Evolutionary conservation across 2,888 invertebrate genomes (phyloP), one percentile per base, ranked within the genome.

Genomic region (Drosophila longiperda): DNA sequence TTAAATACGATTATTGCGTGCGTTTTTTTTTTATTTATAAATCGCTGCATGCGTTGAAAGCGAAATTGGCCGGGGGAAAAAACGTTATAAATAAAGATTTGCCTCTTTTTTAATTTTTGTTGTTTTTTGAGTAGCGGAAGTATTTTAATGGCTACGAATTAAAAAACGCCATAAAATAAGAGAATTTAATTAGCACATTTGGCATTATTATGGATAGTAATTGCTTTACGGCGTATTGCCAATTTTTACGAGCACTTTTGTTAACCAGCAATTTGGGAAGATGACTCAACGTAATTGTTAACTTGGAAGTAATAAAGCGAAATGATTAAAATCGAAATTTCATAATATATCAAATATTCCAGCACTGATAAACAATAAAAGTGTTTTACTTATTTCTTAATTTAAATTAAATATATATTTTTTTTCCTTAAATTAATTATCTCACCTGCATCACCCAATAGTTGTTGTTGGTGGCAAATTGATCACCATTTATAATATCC

Each of bases 381-480:
- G 17, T 6, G 38, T 7, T 3, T 23, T 36, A 53, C 34, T 17
- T 17, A 34, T 17, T 53, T n/a, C 15, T 8, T 45, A 45, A 45
- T 45, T 8, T 15, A 23, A 1, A 8, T 23, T 17, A 0, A 20
- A 36, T 15, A 32, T 6, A 12, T 26, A 29, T 17, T 49, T 9
- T 7, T 7, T 1, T 49, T 33, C 17, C 23, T 23, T 3, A 50
- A 33, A 15, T 42, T 1, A 23, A 40, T 29, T 50, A 15, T 74
- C 92, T 91, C 83, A 93, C 93, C 93, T 93, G 93, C 93, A 93
- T 93, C 91, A 93, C 93, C 93, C 93, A 93, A 88, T 92, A 93
- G 88, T 93, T 93, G 90, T 90, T 91, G 93, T 91, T 91, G 93
- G 91, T 89, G 82, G 92, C 92, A 91, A 93, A 93, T 87, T 93